Conservation (phyloP, 2,888 invertebrate genomes). For the Raillietiella orientalis region DNA sequence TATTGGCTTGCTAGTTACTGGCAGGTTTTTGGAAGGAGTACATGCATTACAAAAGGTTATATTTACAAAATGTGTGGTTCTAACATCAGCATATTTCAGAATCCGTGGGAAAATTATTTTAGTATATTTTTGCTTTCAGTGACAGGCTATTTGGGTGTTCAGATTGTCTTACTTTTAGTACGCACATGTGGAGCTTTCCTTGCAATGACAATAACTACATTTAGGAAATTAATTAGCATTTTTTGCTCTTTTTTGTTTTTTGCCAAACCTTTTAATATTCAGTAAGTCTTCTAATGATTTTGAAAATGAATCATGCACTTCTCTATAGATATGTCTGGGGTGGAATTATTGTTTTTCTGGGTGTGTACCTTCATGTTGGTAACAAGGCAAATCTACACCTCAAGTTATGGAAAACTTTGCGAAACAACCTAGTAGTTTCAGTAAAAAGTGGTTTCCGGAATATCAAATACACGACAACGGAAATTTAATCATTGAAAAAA, state of each 20-base stretch:
- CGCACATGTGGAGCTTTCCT: conserved; percentile 61
- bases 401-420: no score
- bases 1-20: conserved; percentile 30
- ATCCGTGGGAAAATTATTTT: conserved; percentile 34
- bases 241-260: conserved; percentile 73
- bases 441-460: no score
- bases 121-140: conserved; percentile 56
- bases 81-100: conserved; percentile 22
- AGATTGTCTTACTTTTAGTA: conserved; percentile 65
- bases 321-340: conserved; percentile 56
- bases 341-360: conserved; percentile 49
- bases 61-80: conserved; percentile 9
- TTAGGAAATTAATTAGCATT: conserved; percentile 67
- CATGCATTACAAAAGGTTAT: conserved; percentile 38
- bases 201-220: conserved; percentile 73
- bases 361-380: conserved; percentile 76
- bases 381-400: no score
- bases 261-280: conserved; percentile 65
- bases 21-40: conserved; percentile 37
- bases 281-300: no score
- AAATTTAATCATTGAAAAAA: no score
- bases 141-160: conserved; percentile 70
- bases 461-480: no score
- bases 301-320: no score
- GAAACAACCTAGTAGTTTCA: no score